Base-by-base conservation (phyloP, 2,797 vertebrate genomes). In the Arnoldichthys spilopterus region DNA sequence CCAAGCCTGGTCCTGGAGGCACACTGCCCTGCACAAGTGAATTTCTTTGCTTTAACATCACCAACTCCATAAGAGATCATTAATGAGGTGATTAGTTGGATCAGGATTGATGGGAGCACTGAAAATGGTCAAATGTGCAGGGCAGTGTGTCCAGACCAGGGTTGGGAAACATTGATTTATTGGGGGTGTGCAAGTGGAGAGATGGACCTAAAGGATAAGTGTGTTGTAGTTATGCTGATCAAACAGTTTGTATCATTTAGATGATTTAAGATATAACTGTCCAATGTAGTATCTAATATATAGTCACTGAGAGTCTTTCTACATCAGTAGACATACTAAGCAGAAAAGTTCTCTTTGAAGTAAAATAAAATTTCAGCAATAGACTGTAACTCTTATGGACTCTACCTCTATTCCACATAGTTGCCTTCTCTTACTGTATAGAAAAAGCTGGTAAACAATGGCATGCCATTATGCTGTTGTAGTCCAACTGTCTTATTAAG, bases 181-280 rank as follows among this genome's bases (percentile, higher is more conserved):
- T 49, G 43, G 45, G 24, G 26, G 45, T 67, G 45, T 67, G 37
- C 64, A 47, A 69, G 30, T 32, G 18, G 40, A 67, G 66, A 30
- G 64, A 7, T 34, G 8, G 59, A 61, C 26, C 15, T 3, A 6
- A 0, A 13, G 24, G 56, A 62, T 62, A 2, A 32, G n/a, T 30
- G 28, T 62, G 3, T 30, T 59, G 24, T 59, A 15, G 1, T 28
- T 13, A 62, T 8, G 16, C 59, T 62, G 13, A 16, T 30, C 26
- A 28, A 28, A 22, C n/a, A 2, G 51, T 16, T 16, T 47, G 4
- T 15, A 30, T 59, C 13, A 15, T 26, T 59, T 0, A n/a, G 7
- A 53, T 9, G 13, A 16, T 9, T 56, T 12, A 59, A 30, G 4
- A 53, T 1, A 0, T 6, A n/a, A 6, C 4, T 7, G 12, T 24